phyloP scores from a whole-genome alignment of 2,797 vertebrate genomes.

The Scolopax bukidnonensis region DNA sequence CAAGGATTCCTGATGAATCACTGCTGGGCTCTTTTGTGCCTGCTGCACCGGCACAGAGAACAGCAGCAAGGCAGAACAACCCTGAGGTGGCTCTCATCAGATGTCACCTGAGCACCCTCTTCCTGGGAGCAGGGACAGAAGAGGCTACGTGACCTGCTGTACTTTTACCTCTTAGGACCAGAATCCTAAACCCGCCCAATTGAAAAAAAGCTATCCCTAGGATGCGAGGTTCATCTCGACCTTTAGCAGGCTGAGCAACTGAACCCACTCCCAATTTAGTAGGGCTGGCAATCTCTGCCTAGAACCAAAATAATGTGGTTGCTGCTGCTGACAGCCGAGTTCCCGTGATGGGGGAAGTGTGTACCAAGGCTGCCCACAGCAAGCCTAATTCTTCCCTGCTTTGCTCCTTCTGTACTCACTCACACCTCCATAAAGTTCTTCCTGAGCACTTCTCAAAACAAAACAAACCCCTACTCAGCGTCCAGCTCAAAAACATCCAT shows the following conservation, averaged over 20 bases:
- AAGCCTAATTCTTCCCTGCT: slow-evolving; percentile 3
- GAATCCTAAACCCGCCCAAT: background rate
- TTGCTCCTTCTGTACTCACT: background rate
- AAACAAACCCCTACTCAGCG: background rate
- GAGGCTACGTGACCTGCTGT: background rate
- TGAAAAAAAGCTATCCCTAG: background rate
- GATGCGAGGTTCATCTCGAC: background rate
- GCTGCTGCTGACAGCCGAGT: background rate
- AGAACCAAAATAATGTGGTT: background rate
- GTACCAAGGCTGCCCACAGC: background rate
- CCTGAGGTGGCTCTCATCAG: background rate
- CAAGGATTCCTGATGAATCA: slow-evolving; percentile 59
- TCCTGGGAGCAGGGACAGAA: background rate
- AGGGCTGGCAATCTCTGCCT: background rate
- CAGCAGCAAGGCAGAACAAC: background rate
- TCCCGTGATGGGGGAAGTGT: background rate
- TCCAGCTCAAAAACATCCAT: slow-evolving; percentile 14
- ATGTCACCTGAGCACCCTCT: background rate
- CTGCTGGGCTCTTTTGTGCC: background rate
- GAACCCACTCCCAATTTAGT: background rate
- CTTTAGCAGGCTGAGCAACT: background rate
- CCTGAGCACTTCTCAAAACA: slow-evolving; percentile 16
- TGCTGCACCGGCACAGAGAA: background rate
- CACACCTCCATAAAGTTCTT: background rate
- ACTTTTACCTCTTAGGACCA: background rate